phyloP scores from a whole-genome alignment of 2,113 vertebrate species.

The Perccottus glenii region DNA sequence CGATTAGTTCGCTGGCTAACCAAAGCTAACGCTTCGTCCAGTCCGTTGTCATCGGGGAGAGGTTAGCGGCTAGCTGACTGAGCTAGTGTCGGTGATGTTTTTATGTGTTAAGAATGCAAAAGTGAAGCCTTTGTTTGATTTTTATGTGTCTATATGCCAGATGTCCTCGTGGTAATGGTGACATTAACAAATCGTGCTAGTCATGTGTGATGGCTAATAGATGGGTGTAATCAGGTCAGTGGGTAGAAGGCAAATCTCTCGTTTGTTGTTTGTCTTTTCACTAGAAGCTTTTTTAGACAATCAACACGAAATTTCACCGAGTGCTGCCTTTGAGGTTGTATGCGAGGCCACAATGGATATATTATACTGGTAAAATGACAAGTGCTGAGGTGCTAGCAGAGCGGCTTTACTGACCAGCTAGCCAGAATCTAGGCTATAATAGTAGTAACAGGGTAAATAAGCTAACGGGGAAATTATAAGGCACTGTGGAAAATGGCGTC shows the following conservation, averaged over 20 bases:
- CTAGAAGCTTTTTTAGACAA: not conserved
- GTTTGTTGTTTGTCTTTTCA: slow-evolving; percentile 26
- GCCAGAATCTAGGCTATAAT: not conserved
- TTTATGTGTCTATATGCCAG: not conserved
- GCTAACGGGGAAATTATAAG: slow-evolving; percentile 39
- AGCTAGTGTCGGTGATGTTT: slow-evolving; percentile 39
- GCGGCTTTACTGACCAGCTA: slow-evolving; percentile 1
- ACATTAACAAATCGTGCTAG: not conserved
- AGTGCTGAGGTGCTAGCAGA: not conserved
- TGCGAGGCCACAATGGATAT: not conserved
- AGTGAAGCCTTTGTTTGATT: slow-evolving; percentile 31
- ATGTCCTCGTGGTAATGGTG: not conserved
- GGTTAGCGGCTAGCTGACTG: slow-evolving; percentile 32
- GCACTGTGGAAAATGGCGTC: slow-evolving; percentile 52
- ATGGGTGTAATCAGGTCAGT: slow-evolving; percentile 40
- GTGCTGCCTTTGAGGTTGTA: not conserved
- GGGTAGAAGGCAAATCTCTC: slow-evolving; percentile 56
- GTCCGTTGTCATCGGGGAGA: slow-evolving; percentile 33
- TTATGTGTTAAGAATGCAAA: slow-evolving; percentile 5
- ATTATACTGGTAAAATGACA: not conserved
- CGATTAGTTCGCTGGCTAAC: slow-evolving; percentile 21
- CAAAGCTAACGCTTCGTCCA: slow-evolving; percentile 32
- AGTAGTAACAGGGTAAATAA: slow-evolving; percentile 2
- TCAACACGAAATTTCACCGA: not conserved
- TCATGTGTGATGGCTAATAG: slow-evolving; percentile 11